Conservation (phyloP, 2,113 vertebrate species). For the Thamnophis sirtalis region DNA sequence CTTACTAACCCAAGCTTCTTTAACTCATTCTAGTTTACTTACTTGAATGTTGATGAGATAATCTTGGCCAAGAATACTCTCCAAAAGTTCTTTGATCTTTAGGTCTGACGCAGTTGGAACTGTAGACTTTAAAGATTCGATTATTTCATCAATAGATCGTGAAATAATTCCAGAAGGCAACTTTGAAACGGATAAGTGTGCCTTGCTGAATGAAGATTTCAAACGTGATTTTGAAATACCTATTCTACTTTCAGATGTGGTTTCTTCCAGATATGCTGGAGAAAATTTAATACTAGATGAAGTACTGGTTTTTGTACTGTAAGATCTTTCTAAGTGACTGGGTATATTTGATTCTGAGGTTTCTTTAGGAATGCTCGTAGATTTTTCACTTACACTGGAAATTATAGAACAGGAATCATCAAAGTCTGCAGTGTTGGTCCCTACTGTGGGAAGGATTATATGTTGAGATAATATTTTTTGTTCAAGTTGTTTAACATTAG, state of each 20-base stretch:
- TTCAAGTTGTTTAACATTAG: not conserved
- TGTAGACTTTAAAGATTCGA: slow-evolving; percentile 66
- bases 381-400: slow-evolving; percentile 21
- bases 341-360: not conserved
- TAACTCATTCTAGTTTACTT: slow-evolving; percentile 56
- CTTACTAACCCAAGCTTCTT: slow-evolving; percentile 30
- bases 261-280: slow-evolving; percentile 34
- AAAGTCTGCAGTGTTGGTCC: slow-evolving; percentile 1
- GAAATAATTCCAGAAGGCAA: slow-evolving; percentile 40
- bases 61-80: slow-evolving; percentile 69
- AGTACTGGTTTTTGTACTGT: slow-evolving; percentile 35
- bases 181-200: slow-evolving; percentile 14
- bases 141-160: slow-evolving; percentile 70
- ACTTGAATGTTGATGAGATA: slow-evolving; percentile 65
- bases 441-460: not conserved
- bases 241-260: slow-evolving; percentile 12
- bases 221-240: slow-evolving; percentile 22
- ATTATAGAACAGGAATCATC: slow-evolving; percentile 11
- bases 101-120: slow-evolving; percentile 58
- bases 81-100: slow-evolving; percentile 66
- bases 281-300: slow-evolving; percentile 54
- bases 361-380: slow-evolving; percentile 18
- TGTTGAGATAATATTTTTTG: not conserved
- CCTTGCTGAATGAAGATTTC: slow-evolving; percentile 37
- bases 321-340: slow-evolving; percentile 3